Evolutionary conservation across 2,113 vertebrate genomes (phyloP).

Genomic region (Rhineura floridana): DNA sequence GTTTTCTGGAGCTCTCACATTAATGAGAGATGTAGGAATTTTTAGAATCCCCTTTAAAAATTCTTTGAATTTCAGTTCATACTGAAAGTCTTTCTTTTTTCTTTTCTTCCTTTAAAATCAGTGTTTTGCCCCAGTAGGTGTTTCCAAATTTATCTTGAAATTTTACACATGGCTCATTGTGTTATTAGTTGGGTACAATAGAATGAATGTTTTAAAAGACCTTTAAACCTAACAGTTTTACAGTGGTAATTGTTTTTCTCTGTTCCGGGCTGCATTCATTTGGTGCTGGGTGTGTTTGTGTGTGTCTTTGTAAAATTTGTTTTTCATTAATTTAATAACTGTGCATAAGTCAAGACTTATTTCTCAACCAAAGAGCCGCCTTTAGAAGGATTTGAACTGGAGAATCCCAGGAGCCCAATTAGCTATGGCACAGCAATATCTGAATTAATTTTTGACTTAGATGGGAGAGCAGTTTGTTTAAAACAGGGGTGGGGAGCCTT

Average conservation of each 20-base stretch:
- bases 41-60: neutral
- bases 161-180: neutral
- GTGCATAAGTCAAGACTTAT: neutral
- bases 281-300: too few relatives aligned
- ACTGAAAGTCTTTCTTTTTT: neutral
- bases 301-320: neutral
- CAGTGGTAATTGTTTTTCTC: neutral
- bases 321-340: constrained; percentile 1
- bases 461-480: neutral
- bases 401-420: neutral
- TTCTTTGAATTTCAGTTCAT: neutral
- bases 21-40: neutral
- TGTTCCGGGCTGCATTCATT: neutral
- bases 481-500: neutral
- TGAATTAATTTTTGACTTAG: neutral
- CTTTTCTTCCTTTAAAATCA: neutral
- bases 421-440: neutral
- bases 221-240: neutral
- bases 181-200: neutral
- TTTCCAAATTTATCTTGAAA: neutral
- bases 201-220: neutral
- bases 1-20: neutral
- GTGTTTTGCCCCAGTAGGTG: neutral
- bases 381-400: neutral
- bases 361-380: neutral